Base-by-base conservation (phyloP, 2,113 vertebrate genomes). In the Heterotilapia buettikoferi region DNA sequence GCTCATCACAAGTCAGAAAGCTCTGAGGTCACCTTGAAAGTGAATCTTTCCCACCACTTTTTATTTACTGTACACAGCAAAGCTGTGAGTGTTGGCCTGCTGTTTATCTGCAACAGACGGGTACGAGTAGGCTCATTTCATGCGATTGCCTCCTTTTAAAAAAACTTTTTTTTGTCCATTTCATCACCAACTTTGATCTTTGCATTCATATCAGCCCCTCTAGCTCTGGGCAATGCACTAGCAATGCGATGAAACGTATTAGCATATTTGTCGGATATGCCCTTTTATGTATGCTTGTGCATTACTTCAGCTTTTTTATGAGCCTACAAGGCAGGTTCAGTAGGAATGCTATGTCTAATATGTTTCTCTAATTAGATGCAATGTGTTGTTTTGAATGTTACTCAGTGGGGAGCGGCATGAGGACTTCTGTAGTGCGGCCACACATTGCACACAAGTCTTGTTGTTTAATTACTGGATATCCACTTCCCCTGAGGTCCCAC, bases 381-480 rank as follows among this genome's bases (percentile, higher is more conserved):
- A 66, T 80, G 80, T 94, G 89, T 88, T 59, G 40, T 79, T 89
- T 57, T 86, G 87, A 90, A 54, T 56, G 81, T 45, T 78, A 68
- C 87, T 89, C 88, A 73, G 78, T 26, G 6, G 87, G 87, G 88
- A 85, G 84, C 50, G 1, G 12, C 57, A 21, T 19, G 26, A 73
- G 56, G 54, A 84, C 78, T 86, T 84, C 88, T 86, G 85, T 83
- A 56, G 66, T 59, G 43, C 11, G 2, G 31, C 79, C 79, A 80
- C 88, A 91, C 88, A 84, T 19, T 40, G 68, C 47, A 31, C 73
- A 85, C 63, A 40, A 82, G 68, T 84, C 56, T 45, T 76, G 88
- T 86, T 92, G 89, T 94, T 90, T 93, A 89, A 93, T 92, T 92
- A 91, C 86, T 87, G 73, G 90, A 84, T 91, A 91, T 78, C 84